phyloP scores from a whole-genome alignment of 2,797 vertebrate genomes.

The Oreortyx pictus region DNA sequence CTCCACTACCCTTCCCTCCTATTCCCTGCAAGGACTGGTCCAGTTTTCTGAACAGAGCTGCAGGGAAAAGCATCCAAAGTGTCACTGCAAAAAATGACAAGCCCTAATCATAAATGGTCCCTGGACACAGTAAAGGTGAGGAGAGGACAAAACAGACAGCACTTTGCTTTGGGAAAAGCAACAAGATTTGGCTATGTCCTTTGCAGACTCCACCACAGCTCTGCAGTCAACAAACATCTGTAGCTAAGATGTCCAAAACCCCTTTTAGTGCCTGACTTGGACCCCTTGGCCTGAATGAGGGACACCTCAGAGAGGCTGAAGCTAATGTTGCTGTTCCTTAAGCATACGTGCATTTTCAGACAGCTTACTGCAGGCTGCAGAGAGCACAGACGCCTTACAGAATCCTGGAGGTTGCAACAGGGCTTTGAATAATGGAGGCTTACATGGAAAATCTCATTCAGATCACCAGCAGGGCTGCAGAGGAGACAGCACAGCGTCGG shows the following conservation, averaged over 20 bases:
- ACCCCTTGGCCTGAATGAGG: neutral
- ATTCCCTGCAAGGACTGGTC: neutral
- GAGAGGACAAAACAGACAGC: neutral
- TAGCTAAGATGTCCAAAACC: neutral
- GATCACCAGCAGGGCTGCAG: neutral
- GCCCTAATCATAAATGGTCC: neutral
- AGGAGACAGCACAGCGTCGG: neutral
- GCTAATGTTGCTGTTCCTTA: neutral
- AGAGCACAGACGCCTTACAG: neutral
- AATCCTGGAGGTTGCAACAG: neutral
- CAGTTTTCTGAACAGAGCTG: neutral
- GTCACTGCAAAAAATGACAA: neutral
- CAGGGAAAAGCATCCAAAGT: neutral
- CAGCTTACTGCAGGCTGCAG: neutral
- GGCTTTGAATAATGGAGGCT: conserved; percentile 18
- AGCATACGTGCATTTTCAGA: neutral
- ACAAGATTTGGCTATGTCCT: neutral
- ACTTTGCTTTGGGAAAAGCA: neutral
- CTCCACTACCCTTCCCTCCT: neutral
- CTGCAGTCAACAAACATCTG: neutral
- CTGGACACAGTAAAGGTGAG: neutral
- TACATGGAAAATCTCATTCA: neutral
- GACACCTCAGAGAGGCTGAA: fast-evolving
- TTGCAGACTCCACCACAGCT: neutral
- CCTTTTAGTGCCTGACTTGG: neutral